phyloP scores from a whole-genome alignment of 2,888 invertebrate species.

The Rugalucina vietnamica region DNA sequence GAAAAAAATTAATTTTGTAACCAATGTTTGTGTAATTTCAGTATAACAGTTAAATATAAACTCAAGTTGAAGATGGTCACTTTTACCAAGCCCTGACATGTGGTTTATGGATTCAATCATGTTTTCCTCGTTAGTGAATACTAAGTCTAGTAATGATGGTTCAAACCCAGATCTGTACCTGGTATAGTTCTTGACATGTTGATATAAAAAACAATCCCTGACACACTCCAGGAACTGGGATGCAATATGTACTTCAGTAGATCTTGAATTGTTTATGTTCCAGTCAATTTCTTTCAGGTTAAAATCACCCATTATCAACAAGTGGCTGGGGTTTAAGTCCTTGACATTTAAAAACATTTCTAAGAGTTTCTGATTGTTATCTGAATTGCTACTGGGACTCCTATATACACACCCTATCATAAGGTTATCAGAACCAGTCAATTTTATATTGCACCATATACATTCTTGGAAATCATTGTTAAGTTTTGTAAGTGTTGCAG shows the following conservation, averaged over 20 bases:
- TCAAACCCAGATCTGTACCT: not conserved
- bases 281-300: not conserved
- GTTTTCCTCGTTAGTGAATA: no score
- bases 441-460: not conserved
- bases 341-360: not conserved
- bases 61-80: no score
- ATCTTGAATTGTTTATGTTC: not conserved
- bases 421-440: not conserved
- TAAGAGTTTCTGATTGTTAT: not conserved
- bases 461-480: not conserved
- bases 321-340: not conserved
- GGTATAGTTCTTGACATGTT: not conserved
- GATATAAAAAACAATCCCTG: not conserved
- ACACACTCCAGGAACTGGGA: not conserved
- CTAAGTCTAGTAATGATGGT: not conserved
- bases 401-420: not conserved
- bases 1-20: constrained; percentile 3
- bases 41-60: not conserved
- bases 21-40: not conserved
- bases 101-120: not conserved
- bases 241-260: not conserved
- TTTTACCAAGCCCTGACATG: not conserved
- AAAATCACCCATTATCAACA: not conserved
- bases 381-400: not conserved
- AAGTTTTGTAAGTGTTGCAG: not conserved